Percentiles rank a stretch among this genome's conserved stretches.
These are phyloP conservation scores for Anguilla marmorata DNA, from an alignment of 2,797 vertebrate species.

Conservation along the genomic window DNA sequence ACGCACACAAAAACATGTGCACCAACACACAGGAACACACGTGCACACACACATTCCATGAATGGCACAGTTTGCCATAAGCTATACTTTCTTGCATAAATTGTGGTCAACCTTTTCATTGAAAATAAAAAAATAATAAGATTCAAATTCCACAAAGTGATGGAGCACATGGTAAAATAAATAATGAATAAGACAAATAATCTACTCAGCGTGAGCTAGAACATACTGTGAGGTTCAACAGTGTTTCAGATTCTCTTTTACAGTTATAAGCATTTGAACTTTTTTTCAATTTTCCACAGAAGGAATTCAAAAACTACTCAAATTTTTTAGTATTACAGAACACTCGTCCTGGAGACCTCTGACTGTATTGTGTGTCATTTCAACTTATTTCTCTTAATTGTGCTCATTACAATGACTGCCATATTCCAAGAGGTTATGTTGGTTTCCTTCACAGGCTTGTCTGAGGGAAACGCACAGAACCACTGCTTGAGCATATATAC, in stretches of 20 bases:
- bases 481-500: neutral
- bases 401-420: neutral
- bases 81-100: constrained; percentile 30
- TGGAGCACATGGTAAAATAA: constrained; percentile 29
- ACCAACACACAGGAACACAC: neutral
- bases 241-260: neutral
- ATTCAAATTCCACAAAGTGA: neutral
- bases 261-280: neutral
- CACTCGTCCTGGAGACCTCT: neutral
- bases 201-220: neutral
- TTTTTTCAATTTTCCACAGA: neutral
- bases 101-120: neutral
- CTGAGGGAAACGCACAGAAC: neutral
- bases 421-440: neutral
- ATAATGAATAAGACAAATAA: constrained; percentile 40
- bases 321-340: neutral
- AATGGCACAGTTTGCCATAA: constrained; percentile 2
- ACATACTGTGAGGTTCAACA: neutral
- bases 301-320: neutral
- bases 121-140: neutral
- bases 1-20: neutral
- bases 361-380: neutral
- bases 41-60: neutral
- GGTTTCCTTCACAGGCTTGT: neutral
- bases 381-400: neutral